Evolutionary conservation across 2,113 vertebrate species (phyloP), one percentile per base, ranked within the genome.

Genomic region (Thunnus thynnus): DNA sequence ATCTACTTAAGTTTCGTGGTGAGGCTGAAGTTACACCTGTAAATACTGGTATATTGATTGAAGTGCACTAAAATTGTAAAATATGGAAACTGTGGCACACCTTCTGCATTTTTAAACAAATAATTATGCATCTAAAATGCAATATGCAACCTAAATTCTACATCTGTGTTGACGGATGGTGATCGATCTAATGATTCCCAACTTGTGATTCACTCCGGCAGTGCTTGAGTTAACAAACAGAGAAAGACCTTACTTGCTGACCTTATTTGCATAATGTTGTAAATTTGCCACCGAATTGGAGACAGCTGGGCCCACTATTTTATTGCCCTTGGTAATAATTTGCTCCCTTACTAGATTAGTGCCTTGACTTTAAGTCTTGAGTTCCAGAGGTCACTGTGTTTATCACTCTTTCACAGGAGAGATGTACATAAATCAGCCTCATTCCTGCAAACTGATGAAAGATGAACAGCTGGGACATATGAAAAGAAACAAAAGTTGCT

Each of bases 221-320:
- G 72, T 5, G 48, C 73, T 76, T 20, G 60, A 64, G 36, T 82
- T 73, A 76, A 57, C 64, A 76, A 54, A 65, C 11, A 71, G 67
- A 88, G 13, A 81, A 85, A 70, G 82, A 82, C 67, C 57, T 90
- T 81, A 84, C 77, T 80, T 51, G 51, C 80, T 87, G 85, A 88
- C 83, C 79, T 86, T 82, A 86, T 93, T 93, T 92, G 89, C 91
- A 94, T 90, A 91, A 92, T 84, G 76, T 62, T 88, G 87, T 87
- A 89, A 92, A 91, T 88, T 87, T 88, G 84, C 79, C 88, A 82
- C 60, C 22, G 56, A 85, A 92, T 85, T 89, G 75, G 80, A 83
- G 86, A 90, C 85, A 89, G 83, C 84, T 87, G 86, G 90, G 82
- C 74, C 46, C 67, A 83, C 66, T 76, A 75, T 89, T 84, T 89